Percentiles rank a stretch among this genome's conserved stretches.
Evolutionary conservation across 2,888 invertebrate genomes (phyloP).

Genomic region (Mesopsocus fuscifrons): DNA sequence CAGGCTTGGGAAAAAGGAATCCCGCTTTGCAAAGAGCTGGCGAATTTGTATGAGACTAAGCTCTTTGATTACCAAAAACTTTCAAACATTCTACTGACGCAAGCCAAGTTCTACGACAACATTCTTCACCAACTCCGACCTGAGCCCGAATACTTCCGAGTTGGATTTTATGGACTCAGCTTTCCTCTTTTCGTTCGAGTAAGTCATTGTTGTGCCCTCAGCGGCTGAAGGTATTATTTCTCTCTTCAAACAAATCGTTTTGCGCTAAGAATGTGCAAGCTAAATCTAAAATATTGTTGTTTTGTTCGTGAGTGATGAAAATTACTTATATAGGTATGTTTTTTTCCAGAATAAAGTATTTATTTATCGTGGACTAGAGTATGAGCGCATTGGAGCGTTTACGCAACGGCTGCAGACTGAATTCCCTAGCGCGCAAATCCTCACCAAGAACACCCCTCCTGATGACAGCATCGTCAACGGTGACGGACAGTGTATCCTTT

Average conservation of each 20-base stretch:
- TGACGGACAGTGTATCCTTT: conserved; percentile 60
- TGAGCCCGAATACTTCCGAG: conserved; percentile 88
- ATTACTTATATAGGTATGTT: conserved; percentile 12
- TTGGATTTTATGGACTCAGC: conserved; percentile 85
- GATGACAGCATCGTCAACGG: conserved; percentile 72
- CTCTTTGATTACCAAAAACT: conserved; percentile 77
- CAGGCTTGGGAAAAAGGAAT: conserved; percentile 93
- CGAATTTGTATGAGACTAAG: conserved; percentile 65
- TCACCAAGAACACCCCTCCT: conserved; percentile 81
- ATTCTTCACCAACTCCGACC: conserved; percentile 73
- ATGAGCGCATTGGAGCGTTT: conserved; percentile 86
- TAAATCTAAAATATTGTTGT: conserved; percentile 9
- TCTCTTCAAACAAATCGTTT: conserved; percentile 10
- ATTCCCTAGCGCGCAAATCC: conserved; percentile 84
- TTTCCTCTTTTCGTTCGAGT: conserved; percentile 90
- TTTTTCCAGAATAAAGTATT: conserved; percentile 71
- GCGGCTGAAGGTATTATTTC: conserved; percentile 6
- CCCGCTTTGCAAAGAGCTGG: conserved; percentile 76
- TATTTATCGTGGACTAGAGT: conserved; percentile 87
- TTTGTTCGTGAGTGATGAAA: background rate
- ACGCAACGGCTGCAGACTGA: conserved; percentile 83
- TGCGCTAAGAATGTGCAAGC: conserved; percentile 9
- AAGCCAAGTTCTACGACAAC: conserved; percentile 82
- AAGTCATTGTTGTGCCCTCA: no score
- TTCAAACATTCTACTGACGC: conserved; percentile 61